Evolutionary conservation across 2,888 invertebrate genomes (phyloP), one percentile per base, ranked within the genome.

Genomic region (Diaphora mendica): DNA sequence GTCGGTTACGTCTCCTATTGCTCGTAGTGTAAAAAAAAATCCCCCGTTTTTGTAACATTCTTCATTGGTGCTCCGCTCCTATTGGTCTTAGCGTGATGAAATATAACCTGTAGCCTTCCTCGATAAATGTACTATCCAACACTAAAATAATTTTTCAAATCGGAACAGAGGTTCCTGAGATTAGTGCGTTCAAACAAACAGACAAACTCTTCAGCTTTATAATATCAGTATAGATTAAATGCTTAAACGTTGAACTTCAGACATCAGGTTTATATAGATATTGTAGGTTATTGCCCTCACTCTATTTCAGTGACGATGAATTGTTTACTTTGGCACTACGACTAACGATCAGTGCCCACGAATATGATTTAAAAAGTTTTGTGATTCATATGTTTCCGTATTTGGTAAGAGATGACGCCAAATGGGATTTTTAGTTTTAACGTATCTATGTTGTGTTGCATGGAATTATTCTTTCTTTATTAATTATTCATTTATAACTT

Each of bases 281-380:
- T 44, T 78, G 76, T 75, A 89, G 91, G 91, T 83, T 90, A 90
- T 89, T 91, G 92, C 89, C 89, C 92, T 88, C 87, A 72, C 55
- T 79, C 86, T 92, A 90, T 92, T 92, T 90, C 84, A 82, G 90
- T 86, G 81, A 80, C 79, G 79, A 79, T 39, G 59, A 66, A 70
- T 75, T 89, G 90, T 91, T 91, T 89, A 89, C 89, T 83, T 90
- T 90, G 90, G 88, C 89, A 85, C 77, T 79, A 78, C 77, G 71
- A 68, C 70, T 76, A 77, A 77, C 76, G 76, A 79, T 71, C 78
- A 68, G 70, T 73, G 77, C 73, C 48, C 74, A 72, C 65, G 64
- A 71, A 73, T 26, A n/a, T 26, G 30, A 33, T 68, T 64, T 35
- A 59, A 71, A 73, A 76, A 75, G 15, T 48, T 67, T 64, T 64